Base-by-base conservation (phyloP, 2,797 vertebrate species). In the Enoplosus armatus region DNA sequence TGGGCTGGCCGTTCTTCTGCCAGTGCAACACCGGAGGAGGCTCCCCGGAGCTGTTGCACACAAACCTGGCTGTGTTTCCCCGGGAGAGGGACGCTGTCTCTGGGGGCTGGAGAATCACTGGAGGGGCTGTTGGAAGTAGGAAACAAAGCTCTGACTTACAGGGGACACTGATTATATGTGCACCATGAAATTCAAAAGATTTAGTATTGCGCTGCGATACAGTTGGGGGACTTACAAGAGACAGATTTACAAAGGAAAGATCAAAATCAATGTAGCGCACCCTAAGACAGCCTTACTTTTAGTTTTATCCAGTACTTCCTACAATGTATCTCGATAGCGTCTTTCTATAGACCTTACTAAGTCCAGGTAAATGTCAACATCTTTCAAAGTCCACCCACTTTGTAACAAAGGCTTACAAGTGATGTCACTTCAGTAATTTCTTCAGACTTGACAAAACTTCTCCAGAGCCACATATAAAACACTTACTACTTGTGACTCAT, bases 61-160 rank as follows among this genome's bases (percentile, higher is more conserved):
- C 94, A 85, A 99, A 99, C 26, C 98, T 94, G 24, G 97, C 98
- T 0, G 98, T 99, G 93, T 98, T 98, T 33, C 98, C 98, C n/a
- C 98, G 93, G 0, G 97, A 97, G 62, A 98, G 94, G 0, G 97
- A 98, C 78, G 97, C 96, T 0, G 96, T 96, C 93, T 99, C 98
- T 0, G 98, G 98, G 27, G 96, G 95, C 80, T 98, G 97, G 26
- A 96, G 95, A 83, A 99, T 99, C 84, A 95, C 94, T 2, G 98
- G 98, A 54, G 96, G 95, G 54, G 96, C 98, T 99, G 82, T 47
- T 75, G 85, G 43, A n/a, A 55, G 48, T 4, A 59, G 22, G 55
- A 27, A 80, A 41, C 9, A 67, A 80, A 62, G 5, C 9, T 48
- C 12, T 35, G n/a, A 54, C 20, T 4, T 4, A 59, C 6, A 26